Evolutionary conservation across 2,113 vertebrate genomes (phyloP).

Genomic region (Paramormyrops kingsleyae): DNA sequence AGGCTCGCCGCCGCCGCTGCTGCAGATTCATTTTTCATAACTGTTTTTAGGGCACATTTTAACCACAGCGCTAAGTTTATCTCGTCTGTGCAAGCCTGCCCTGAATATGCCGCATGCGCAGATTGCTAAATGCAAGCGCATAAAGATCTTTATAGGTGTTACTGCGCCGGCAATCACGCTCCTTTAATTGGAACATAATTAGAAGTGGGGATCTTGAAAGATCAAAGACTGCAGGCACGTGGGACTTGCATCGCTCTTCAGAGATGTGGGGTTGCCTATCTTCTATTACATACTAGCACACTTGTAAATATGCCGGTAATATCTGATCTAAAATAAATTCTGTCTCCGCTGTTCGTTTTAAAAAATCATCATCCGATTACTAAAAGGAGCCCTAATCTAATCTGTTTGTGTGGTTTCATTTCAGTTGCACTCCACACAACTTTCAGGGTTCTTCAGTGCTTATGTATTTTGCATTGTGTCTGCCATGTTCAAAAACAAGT

Average conservation of each 20-base stretch:
- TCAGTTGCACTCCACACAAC: background rate
- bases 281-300: background rate
- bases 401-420: background rate
- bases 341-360: background rate
- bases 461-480: background rate
- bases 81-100: background rate
- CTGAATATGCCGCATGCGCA: background rate
- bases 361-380: background rate
- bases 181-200: background rate
- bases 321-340: background rate
- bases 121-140: background rate
- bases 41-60: background rate
- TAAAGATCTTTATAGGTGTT: background rate
- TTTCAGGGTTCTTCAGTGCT: background rate
- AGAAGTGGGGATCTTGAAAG: constrained; percentile 1
- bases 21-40: background rate
- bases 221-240: background rate
- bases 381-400: background rate
- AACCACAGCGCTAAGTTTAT: background rate
- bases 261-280: background rate
- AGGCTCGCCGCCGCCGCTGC: background rate
- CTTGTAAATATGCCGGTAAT: background rate
- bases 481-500: background rate
- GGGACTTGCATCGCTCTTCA: background rate
- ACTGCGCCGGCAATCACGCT: background rate